Evolutionary conservation across 2,888 invertebrate genomes (phyloP).

Genomic region (Serrognathus titanus): DNA sequence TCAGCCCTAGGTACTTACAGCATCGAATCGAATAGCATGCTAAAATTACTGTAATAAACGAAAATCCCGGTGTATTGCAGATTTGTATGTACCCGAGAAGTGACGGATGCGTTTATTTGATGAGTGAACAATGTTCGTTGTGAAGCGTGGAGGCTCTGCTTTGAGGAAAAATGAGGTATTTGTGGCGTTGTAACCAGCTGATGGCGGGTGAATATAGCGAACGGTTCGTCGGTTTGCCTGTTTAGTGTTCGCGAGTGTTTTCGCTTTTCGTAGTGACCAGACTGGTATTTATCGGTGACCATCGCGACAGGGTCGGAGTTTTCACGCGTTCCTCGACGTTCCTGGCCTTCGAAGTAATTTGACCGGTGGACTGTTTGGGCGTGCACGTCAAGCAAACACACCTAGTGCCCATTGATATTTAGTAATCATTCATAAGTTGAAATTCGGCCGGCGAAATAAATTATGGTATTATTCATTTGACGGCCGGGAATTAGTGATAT

Average conservation of each 20-base stretch:
- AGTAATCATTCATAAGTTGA: constrained; percentile 40
- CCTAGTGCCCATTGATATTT: constrained; percentile 46
- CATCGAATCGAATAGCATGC: constrained; percentile 59
- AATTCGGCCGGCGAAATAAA: constrained; percentile 23
- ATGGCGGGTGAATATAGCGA: constrained; percentile 51
- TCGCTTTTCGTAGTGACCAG: constrained; percentile 7
- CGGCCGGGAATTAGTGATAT: constrained; percentile 31
- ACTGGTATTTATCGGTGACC: constrained; percentile 13
- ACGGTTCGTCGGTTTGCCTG: constrained; percentile 43
- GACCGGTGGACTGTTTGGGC: constrained; percentile 40
- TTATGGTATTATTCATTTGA: constrained; percentile 41
- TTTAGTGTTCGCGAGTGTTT: constrained; percentile 34
- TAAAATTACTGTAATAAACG: constrained; percentile 59
- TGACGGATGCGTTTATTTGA: constrained; percentile 42
- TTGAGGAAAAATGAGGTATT: constrained; percentile 56
- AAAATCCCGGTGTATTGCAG: constrained; percentile 36
- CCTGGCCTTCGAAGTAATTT: not conserved
- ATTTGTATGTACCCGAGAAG: constrained; percentile 19
- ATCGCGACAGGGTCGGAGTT: constrained; percentile 5
- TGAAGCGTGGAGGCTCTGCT: constrained; percentile 51
- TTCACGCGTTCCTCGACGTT: too few relatives aligned
- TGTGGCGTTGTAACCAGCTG: constrained; percentile 50
- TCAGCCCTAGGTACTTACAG: constrained; percentile 71
- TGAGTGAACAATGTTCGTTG: constrained; percentile 54
- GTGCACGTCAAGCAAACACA: constrained; percentile 43